These are phyloP conservation scores for Clarias batrachus DNA, from an alignment of 2,113 vertebrate species.

Conservation along the genomic window DNA sequence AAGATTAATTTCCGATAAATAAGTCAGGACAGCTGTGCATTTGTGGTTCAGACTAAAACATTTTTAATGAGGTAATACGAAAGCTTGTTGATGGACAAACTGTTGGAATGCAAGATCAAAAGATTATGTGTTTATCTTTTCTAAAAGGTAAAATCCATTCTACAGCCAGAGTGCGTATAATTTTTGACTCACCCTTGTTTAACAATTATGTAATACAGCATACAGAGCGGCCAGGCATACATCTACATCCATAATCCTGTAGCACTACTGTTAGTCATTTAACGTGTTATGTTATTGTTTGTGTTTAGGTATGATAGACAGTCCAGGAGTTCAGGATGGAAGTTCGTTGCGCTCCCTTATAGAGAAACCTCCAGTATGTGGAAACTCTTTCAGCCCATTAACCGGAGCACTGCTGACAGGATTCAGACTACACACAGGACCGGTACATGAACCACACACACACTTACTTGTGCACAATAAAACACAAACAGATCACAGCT, in stretches of 20 bases:
- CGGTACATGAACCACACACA: slow-evolving; percentile 71
- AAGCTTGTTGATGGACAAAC: no score
- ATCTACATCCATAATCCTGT: neutral
- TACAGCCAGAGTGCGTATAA: no score
- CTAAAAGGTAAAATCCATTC: no score
- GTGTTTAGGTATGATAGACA: slow-evolving; percentile 88
- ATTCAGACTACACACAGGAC: slow-evolving; percentile 92
- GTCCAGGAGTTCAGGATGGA: slow-evolving; percentile 90
- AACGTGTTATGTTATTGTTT: neutral
- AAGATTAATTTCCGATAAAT: no score
- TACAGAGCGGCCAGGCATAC: neutral
- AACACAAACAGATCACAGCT: neutral
- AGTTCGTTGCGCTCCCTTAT: slow-evolving; percentile 93
- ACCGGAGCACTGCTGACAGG: slow-evolving; percentile 91
- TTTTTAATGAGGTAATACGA: no score
- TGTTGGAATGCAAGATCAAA: no score
- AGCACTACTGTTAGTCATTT: no score
- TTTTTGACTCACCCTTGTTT: neutral
- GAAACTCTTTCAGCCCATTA: slow-evolving; percentile 91
- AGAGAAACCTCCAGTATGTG: slow-evolving; percentile 92
- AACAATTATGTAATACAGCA: neutral
- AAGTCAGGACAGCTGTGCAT: no score
- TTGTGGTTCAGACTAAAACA: no score
- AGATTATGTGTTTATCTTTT: no score
- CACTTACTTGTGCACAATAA: neutral